These are phyloP conservation scores for Dicyrtomina minuta DNA, from an alignment of 2,888 invertebrate species.

Conservation along the genomic window DNA sequence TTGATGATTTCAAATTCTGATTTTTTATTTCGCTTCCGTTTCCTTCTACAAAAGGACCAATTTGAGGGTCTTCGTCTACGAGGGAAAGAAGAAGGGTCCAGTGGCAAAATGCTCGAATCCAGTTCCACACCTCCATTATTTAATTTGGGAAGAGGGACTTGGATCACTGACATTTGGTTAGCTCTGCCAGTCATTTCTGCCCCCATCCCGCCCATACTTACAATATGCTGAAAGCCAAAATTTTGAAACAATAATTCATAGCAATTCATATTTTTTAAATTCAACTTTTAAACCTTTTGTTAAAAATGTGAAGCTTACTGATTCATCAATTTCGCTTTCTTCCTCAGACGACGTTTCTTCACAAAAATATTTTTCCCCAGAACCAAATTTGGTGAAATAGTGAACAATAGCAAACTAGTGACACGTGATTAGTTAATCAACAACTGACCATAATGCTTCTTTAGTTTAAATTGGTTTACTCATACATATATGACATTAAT, in stretches of 20 bases:
- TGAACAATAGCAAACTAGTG: constrained; percentile 77
- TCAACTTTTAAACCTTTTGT: neutral
- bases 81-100: constrained; percentile 19
- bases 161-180: constrained; percentile 46
- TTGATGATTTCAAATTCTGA: constrained; percentile 62
- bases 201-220: constrained; percentile 2
- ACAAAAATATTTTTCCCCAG: constrained; percentile 74
- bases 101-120: neutral
- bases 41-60: constrained; percentile 44
- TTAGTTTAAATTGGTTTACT: neutral
- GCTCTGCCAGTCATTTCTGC: constrained; percentile 3
- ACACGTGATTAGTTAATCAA: neutral
- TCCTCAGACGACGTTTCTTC: constrained; percentile 66
- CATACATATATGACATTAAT: neutral
- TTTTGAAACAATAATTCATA: neutral
- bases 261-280: neutral
- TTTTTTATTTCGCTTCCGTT: constrained; percentile 19
- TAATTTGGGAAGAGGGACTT: constrained; percentile 40
- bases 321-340: constrained; percentile 55
- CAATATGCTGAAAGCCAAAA: constrained; percentile 3
- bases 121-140: constrained; percentile 47
- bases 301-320: neutral
- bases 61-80: constrained; percentile 38
- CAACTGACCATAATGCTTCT: no score
- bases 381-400: constrained; percentile 80